Percentiles rank a stretch among this genome's conserved stretches.
phyloP scores from a whole-genome alignment of 2,888 invertebrate species.

The Drosophila hamatofila region DNA sequence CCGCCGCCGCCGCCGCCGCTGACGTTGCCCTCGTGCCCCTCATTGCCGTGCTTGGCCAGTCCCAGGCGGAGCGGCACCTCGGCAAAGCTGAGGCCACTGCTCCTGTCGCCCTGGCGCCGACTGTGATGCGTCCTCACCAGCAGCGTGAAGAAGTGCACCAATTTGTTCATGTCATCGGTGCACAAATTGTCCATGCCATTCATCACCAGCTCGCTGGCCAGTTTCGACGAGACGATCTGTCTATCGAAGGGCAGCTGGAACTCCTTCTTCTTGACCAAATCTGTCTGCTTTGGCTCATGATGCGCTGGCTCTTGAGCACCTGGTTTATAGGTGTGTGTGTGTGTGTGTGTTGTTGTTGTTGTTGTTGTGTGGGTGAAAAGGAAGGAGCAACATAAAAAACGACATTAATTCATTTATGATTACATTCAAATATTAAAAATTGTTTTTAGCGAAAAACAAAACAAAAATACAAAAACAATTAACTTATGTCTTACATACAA shows the following conservation, averaged over 20 bases:
- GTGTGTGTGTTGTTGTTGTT: not conserved
- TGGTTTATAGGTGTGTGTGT: conserved; percentile 3
- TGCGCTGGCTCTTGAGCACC: conserved; percentile 10
- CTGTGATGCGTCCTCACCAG: conserved; percentile 86
- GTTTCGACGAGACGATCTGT: conserved; percentile 91
- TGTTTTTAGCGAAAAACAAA: not conserved
- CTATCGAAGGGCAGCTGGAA: conserved; percentile 88
- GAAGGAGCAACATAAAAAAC: conserved; percentile 33
- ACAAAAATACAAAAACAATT: not conserved
- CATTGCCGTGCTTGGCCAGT: not conserved
- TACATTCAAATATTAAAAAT: not conserved
- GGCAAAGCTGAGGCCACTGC: conserved; percentile 31
- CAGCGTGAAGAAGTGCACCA: conserved; percentile 92
- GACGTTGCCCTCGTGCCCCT: conserved; percentile 51
- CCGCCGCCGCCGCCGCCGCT: not conserved
- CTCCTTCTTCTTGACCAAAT: conserved; percentile 30
- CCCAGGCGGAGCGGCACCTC: conserved; percentile 40
- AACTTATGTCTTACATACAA: conserved; percentile 31
- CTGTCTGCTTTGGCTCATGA: conserved; percentile 1
- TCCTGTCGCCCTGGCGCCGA: conserved; percentile 20
- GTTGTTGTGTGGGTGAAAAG: not conserved
- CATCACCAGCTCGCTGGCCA: conserved; percentile 91
- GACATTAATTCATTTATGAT: conserved; percentile 30
- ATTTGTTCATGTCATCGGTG: conserved; percentile 91
- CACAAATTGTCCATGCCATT: conserved; percentile 93